Percentiles rank a stretch among this genome's conserved stretches.
phyloP scores from a whole-genome alignment of 1,140 invertebrate species.

The Zaprionus davidi region DNA sequence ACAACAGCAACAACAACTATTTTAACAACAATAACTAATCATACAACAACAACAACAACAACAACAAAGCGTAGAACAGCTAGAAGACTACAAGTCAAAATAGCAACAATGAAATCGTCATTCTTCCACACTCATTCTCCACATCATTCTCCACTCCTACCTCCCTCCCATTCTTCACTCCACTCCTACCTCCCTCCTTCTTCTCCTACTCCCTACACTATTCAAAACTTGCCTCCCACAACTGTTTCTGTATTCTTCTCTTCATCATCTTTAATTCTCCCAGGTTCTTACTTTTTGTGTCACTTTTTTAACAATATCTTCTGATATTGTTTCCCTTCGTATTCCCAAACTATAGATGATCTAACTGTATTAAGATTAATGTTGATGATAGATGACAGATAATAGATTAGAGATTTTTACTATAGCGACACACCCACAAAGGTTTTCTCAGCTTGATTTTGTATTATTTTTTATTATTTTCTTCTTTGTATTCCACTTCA shows the following conservation, averaged over 20 bases:
- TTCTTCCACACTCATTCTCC: too few species aligned
- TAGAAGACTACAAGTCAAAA: background rate
- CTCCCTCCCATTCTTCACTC: background rate
- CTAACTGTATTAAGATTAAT: background rate
- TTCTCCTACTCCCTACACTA: too few species aligned
- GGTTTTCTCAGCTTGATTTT: too few species aligned
- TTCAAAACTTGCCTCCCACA: background rate
- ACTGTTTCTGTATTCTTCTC: background rate
- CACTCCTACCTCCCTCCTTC: too few species aligned
- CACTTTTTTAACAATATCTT: background rate
- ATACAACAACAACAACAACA: background rate
- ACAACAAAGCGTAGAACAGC: background rate
- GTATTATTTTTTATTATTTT: background rate
- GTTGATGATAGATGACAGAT: background rate
- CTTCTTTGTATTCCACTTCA: background rate
- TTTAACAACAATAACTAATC: background rate
- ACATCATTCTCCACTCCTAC: background rate
- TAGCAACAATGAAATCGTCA: background rate
- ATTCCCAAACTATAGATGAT: background rate
- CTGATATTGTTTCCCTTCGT: background rate
- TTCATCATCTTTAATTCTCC: background rate
- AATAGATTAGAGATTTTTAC: background rate
- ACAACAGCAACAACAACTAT: constrained; percentile 15
- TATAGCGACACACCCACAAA: too few species aligned
- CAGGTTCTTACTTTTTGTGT: background rate